A percentile compares a stretch with the other conserved stretches of the same genome.
These are phyloP conservation scores for Hirudo medicinalis DNA, from an alignment of 1,140 invertebrate genomes.

Conservation along the genomic window DNA sequence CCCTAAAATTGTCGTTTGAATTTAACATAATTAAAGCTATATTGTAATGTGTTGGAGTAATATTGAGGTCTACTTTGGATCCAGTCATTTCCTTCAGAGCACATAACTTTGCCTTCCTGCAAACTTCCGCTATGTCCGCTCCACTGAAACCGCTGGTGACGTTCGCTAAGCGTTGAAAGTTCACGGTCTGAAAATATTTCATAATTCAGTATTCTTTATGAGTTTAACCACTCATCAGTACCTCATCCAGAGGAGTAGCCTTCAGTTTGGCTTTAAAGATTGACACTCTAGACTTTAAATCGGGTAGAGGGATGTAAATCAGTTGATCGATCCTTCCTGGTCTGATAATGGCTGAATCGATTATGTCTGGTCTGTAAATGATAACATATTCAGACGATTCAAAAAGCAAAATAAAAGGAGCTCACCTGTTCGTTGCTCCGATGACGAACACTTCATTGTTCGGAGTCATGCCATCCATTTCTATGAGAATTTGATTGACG, in stretches of 20 bases:
- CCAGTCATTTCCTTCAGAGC: neutral
- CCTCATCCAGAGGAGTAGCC: slow-evolving; percentile 85
- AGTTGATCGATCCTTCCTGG: slow-evolving; percentile 96
- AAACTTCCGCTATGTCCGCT: neutral
- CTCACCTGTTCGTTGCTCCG: slow-evolving; percentile 66
- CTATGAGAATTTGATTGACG: slow-evolving; percentile 97
- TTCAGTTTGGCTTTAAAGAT: slow-evolving; percentile 87
- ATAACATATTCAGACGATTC: neutral
- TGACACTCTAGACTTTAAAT: slow-evolving; percentile 87
- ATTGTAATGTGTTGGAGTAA: neutral
- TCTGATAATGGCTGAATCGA: slow-evolving; percentile 93
- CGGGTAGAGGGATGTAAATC: slow-evolving; percentile 97
- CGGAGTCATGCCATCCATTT: slow-evolving; percentile 99
- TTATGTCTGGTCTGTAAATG: slow-evolving; percentile 61
- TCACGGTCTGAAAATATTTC: neutral
- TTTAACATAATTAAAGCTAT: too few species aligned
- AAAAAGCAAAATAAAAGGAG: neutral
- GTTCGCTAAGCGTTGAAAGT: neutral
- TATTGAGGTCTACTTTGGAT: neutral
- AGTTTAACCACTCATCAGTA: neutral
- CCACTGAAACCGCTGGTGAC: neutral
- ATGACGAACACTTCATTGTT: slow-evolving; percentile 99
- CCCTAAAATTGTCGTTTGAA: too few species aligned
- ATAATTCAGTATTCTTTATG: neutral
- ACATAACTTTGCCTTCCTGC: slow-evolving; percentile 1